A percentile compares a stretch with the other conserved stretches of the same genome.
These are phyloP conservation scores for Pocota personata DNA, from an alignment of 2,888 invertebrate species.

Conservation along the genomic window DNA sequence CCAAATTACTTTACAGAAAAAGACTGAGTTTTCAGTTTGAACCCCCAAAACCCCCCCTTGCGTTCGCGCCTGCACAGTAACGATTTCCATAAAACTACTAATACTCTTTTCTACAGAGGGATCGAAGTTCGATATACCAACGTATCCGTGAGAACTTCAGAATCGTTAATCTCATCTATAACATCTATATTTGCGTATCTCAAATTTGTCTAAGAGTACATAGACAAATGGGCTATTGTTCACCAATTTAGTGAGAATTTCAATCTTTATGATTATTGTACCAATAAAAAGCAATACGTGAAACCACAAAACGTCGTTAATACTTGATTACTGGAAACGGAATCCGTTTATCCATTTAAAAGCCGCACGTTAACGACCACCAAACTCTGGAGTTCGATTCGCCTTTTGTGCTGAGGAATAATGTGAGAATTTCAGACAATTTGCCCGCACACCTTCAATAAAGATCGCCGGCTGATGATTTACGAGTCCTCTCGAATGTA, in stretches of 20 bases:
- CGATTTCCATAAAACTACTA: too few species aligned
- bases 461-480: conserved; percentile 41
- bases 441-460: conserved; percentile 38
- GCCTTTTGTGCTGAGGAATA: conserved; percentile 18
- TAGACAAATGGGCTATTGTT: conserved; percentile 39
- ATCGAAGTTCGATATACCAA: not conserved
- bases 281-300: conserved; percentile 24
- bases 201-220: conserved; percentile 45
- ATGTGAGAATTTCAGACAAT: conserved; percentile 26
- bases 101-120: too few species aligned
- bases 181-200: conserved; percentile 11
- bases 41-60: too few species aligned
- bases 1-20: too few species aligned
- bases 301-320: conserved; percentile 18
- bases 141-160: not conserved
- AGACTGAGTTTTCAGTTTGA: too few species aligned
- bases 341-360: conserved; percentile 28
- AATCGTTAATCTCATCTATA: not conserved
- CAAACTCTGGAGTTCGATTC: not conserved
- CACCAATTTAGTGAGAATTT: conserved; percentile 29
- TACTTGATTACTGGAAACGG: conserved; percentile 39
- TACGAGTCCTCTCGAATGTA: conserved; percentile 37
- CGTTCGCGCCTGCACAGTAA: too few species aligned
- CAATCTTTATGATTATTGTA: conserved; percentile 25
- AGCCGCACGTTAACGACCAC: conserved; percentile 34